phyloP scores from a whole-genome alignment of 2,888 invertebrate genomes.

The Volucella inanis region DNA sequence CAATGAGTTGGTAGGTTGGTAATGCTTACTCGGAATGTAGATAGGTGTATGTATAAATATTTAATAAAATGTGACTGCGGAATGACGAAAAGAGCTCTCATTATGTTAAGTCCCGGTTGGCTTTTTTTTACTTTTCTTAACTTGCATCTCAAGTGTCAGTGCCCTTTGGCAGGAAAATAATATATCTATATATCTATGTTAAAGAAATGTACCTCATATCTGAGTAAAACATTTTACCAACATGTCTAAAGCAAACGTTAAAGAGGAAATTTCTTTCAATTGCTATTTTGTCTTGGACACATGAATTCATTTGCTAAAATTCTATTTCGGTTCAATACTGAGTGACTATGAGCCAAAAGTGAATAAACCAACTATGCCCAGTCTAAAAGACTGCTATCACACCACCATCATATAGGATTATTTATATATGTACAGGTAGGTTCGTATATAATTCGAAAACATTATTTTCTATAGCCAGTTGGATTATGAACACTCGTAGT shows the following conservation, averaged over 20 bases:
- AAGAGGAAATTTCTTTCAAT: constrained; percentile 20
- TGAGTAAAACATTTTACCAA: constrained; percentile 46
- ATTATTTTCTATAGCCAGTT: too few relatives aligned
- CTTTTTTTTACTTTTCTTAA: constrained; percentile 12
- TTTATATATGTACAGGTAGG: too few relatives aligned
- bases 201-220: constrained; percentile 6
- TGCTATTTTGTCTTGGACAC: constrained; percentile 32
- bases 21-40: constrained; percentile 22
- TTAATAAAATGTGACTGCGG: constrained; percentile 15
- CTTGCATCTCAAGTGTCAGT: constrained; percentile 25
- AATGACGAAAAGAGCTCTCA: constrained; percentile 8
- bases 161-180: constrained; percentile 26
- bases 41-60: not conserved
- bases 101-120: constrained; percentile 2
- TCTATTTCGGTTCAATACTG: constrained; percentile 37
- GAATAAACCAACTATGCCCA: not conserved
- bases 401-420: not conserved
- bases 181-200: not conserved
- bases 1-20: constrained; percentile 15
- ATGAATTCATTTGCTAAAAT: constrained; percentile 21
- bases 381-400: not conserved
- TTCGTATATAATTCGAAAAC: not conserved
- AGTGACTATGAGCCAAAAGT: not conserved
- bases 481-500: not conserved
- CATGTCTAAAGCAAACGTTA: not conserved